Conservation (phyloP, 2,888 invertebrate genomes). For the Stegana nigrithorax region DNA sequence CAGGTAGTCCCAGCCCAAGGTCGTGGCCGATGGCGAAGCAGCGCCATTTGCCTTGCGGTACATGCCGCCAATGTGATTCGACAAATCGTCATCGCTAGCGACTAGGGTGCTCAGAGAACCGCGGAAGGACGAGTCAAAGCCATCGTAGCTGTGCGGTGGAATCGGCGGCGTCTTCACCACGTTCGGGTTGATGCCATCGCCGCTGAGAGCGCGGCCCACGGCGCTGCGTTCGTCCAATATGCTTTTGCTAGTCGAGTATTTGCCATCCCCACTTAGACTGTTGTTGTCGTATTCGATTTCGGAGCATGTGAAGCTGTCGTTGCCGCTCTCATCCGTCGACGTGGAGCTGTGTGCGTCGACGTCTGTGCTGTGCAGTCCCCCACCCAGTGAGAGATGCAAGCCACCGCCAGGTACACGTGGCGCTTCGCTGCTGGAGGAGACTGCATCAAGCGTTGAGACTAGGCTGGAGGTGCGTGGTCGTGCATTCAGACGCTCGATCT, state of each 20-base stretch:
- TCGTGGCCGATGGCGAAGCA: conserved; percentile 79
- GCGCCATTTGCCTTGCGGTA: conserved; percentile 82
- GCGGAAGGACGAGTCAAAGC: conserved; percentile 93
- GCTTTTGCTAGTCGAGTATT: conserved; percentile 73
- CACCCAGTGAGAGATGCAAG: conserved; percentile 77
- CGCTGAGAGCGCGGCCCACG: conserved; percentile 71
- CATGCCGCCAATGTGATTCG: conserved; percentile 82
- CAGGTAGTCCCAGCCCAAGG: conserved; percentile 93
- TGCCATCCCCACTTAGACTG: conserved; percentile 84
- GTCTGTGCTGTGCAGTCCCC: conserved; percentile 76
- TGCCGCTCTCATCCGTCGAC: conserved; percentile 92
- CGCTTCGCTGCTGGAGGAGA: conserved; percentile 90
- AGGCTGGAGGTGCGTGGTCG: conserved; percentile 90
- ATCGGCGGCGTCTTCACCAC: conserved; percentile 74
- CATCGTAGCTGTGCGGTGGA: conserved; percentile 85
- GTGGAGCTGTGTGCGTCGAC: conserved; percentile 81
- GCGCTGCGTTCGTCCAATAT: conserved; percentile 71
- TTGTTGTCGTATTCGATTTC: conserved; percentile 97
- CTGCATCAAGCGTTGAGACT: conserved; percentile 91
- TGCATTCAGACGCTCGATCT: conserved; percentile 90
- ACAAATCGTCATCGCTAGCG: conserved; percentile 91
- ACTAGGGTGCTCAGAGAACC: conserved; percentile 94
- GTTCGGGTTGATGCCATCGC: conserved; percentile 75
- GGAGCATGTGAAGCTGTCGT: conserved; percentile 97
- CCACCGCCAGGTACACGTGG: conserved; percentile 77